Percentiles rank a stretch among this genome's conserved stretches.
These are phyloP conservation scores for Druceiella hillmani DNA, from an alignment of 2,888 invertebrate species.

Conservation along the genomic window DNA sequence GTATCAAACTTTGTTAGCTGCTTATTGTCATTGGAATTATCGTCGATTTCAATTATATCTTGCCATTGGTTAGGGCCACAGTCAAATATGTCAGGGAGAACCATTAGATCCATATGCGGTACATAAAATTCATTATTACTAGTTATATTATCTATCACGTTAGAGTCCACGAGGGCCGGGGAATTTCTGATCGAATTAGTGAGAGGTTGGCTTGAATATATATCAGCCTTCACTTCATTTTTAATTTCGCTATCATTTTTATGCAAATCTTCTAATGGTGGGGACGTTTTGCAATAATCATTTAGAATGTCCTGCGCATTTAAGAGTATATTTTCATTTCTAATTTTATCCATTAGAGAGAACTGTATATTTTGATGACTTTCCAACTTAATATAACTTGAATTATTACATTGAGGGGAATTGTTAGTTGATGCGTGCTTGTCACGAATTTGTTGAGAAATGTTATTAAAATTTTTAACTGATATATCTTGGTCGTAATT, in stretches of 20 bases:
- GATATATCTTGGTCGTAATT: too few relatives aligned
- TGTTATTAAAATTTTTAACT: too few relatives aligned
- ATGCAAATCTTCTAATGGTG: constrained; percentile 43
- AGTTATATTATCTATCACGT: constrained; percentile 41
- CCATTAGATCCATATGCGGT: constrained; percentile 37
- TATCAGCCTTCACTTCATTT: constrained; percentile 44
- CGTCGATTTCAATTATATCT: constrained; percentile 47
- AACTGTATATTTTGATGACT: constrained; percentile 47
- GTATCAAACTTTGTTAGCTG: constrained; percentile 37
- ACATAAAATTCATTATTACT: constrained; percentile 36
- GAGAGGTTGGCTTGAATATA: constrained; percentile 37
- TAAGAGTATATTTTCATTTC: constrained; percentile 36
- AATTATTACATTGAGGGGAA: constrained; percentile 32
- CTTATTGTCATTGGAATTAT: constrained; percentile 46
- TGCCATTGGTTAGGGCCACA: constrained; percentile 32
- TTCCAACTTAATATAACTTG: constrained; percentile 47
- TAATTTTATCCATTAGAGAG: constrained; percentile 44
- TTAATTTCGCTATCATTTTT: constrained; percentile 45
- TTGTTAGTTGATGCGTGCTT: neutral
- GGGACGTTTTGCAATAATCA: constrained; percentile 40
- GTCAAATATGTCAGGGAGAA: constrained; percentile 34
- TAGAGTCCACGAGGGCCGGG: constrained; percentile 40
- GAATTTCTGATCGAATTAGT: constrained; percentile 33
- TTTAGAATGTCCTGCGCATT: constrained; percentile 33
- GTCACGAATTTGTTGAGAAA: too few relatives aligned